Percentiles rank a stretch among this genome's conserved stretches.
Conservation (phyloP, 2,797 vertebrate genomes). For the Uromys caudimaculatus region DNA sequence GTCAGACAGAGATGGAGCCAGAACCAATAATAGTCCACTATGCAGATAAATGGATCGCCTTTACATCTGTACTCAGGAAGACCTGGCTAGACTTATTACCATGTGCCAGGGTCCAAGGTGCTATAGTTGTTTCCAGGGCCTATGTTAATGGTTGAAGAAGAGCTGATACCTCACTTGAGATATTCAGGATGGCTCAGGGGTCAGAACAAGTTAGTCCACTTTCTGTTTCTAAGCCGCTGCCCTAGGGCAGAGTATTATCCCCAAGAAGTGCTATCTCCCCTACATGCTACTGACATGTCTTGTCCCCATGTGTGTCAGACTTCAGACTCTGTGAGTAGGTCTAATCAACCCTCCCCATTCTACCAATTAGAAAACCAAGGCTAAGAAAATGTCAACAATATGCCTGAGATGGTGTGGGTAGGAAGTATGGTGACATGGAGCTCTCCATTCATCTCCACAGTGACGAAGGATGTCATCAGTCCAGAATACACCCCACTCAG, state of each 20-base stretch:
- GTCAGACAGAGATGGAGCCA: too few species aligned
- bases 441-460: neutral
- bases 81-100: neutral
- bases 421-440: neutral
- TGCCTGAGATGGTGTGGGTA: too few species aligned
- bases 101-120: accelerated
- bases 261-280: accelerated
- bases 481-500: conserved; percentile 36
- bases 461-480: conserved; percentile 36
- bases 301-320: accelerated
- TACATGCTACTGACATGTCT: accelerated
- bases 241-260: accelerated
- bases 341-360: neutral
- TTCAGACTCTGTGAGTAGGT: accelerated
- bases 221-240: neutral
- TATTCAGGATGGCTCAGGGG: neutral
- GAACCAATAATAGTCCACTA: accelerated
- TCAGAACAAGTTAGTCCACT: neutral
- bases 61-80: accelerated
- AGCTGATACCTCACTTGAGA: neutral
- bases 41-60: neutral
- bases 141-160: too few species aligned
- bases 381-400: neutral
- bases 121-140: neutral
- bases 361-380: neutral